Evolutionary conservation across 2,888 invertebrate species (phyloP), one percentile per base, ranked within the genome.

Genomic region (Macaria notata): DNA sequence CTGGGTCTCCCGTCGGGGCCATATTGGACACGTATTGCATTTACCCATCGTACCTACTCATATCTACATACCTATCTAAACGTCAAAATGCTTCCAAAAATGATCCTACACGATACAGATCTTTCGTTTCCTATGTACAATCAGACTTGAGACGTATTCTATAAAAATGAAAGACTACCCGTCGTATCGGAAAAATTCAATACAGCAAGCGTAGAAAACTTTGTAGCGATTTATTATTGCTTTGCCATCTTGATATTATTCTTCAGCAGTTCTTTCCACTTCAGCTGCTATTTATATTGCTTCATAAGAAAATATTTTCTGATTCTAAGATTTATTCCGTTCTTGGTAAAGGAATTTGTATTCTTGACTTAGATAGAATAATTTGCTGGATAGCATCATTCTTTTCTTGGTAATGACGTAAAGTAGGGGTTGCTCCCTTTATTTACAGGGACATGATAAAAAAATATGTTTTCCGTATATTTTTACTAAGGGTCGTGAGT

Each of bases 211-310:
- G 64, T 68, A 69, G 56, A 59, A 68, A 76, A 79, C 66, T 77
- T 75, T 66, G 67, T 70, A 64, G 63, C 64, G 56, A 71, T 70
- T 74, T 78, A 76, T 75, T 74, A 75, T 73, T 19, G 19, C 33
- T 41, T 41, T 71, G 41, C 54, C 46, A 36, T 75, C 69, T 45
- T 48, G 31, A 68, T 72, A 73, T 72, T 71, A 73, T 58, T 64
- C 55, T 54, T 52, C 42, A 52, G 49, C 50, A 54, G 46, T 55
- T 62, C 52, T 41, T 49, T 49, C 42, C 46, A 39, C 43, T 58
- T 47, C 46, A 4, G 33, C 47, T 49, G 47, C 61, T 56, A 41
- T 51, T 56, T 50, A 42, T 56, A 52, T 53, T 52, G 48, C 46
- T 56, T 46, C 8, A 49, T 30, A 45, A 52, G 45, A 46, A 38